Evolutionary conservation across 37 sponge, comb jelly and placozoan species (phyloP).

Genomic region (Theonella swinhoei): DNA sequence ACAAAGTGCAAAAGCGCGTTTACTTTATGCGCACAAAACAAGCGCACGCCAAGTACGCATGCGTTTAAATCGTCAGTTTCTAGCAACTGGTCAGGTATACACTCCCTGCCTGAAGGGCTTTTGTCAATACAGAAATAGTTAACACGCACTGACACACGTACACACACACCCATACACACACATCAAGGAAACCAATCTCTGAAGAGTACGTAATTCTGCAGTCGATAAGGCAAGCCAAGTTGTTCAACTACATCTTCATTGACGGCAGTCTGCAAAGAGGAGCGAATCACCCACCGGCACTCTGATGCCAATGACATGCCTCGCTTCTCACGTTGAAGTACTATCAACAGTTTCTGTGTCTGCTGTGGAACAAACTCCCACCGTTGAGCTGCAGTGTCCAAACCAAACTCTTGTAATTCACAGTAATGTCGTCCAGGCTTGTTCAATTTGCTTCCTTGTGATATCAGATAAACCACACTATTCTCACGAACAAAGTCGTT

Average conservation of each 20-base stretch:
- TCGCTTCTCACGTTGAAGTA: slow-evolving; percentile 40
- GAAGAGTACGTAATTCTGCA: slow-evolving; percentile 52
- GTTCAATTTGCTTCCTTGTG: slow-evolving; percentile 28
- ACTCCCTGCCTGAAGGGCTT: too few relatives aligned
- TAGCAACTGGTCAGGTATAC: too few relatives aligned
- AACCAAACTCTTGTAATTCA: slow-evolving; percentile 47
- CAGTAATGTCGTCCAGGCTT: slow-evolving; percentile 53
- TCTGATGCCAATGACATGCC: slow-evolving; percentile 14
- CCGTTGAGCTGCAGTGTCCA: slow-evolving; percentile 31
- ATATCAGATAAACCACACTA: slow-evolving; percentile 60
- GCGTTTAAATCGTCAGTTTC: too few relatives aligned
- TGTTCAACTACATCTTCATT: slow-evolving; percentile 26
- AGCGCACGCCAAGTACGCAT: too few relatives aligned
- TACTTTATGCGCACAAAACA: too few relatives aligned
- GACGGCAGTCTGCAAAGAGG: slow-evolving; percentile 27
- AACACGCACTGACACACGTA: neutral
- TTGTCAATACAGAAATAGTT: neutral
- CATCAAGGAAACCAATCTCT: slow-evolving; percentile 55
- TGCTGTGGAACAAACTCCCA: slow-evolving; percentile 73
- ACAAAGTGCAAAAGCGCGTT: too few relatives aligned
- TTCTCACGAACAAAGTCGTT: slow-evolving; percentile 43
- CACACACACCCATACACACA: too few relatives aligned
- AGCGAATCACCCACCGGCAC: slow-evolving; percentile 33
- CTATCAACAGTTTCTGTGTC: slow-evolving; percentile 62
- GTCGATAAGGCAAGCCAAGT: slow-evolving; percentile 43